Conservation (phyloP, 37 sponge, comb jelly and placozoan genomes). For the Petrosia ficiformis region DNA sequence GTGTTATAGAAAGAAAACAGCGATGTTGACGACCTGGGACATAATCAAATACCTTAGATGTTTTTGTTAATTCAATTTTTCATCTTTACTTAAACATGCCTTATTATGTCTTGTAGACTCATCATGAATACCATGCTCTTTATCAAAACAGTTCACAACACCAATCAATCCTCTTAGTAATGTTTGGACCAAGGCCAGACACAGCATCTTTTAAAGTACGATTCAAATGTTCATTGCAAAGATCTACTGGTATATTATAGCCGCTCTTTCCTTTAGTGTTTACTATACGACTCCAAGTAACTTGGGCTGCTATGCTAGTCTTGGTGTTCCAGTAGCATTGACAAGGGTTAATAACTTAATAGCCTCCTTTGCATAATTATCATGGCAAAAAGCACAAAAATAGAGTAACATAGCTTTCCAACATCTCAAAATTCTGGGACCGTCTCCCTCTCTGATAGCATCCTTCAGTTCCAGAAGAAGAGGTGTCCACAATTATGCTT, state of each 20-base stretch:
- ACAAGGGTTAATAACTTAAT: slow-evolving; percentile 8
- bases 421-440: slow-evolving; percentile 25
- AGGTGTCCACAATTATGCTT: too few relatives aligned
- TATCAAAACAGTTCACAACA: slow-evolving; percentile 33
- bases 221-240: slow-evolving; percentile 48
- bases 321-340: slow-evolving; percentile 32
- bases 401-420: slow-evolving; percentile 53
- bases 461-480: slow-evolving; percentile 44
- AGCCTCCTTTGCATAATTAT: slow-evolving; percentile 34
- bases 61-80: slow-evolving; percentile 9
- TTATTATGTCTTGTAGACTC: slow-evolving; percentile 7
- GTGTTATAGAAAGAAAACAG: slow-evolving; percentile 13
- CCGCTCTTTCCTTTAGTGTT: slow-evolving; percentile 28
- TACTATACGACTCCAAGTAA: slow-evolving; percentile 32
- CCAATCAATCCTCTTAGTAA: slow-evolving; percentile 17
- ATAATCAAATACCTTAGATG: slow-evolving; percentile 39
- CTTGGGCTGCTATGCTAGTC: slow-evolving; percentile 28
- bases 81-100: slow-evolving; percentile 10
- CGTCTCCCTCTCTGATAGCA: slow-evolving; percentile 55
- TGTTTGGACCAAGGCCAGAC: slow-evolving; percentile 41
- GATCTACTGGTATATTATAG: slow-evolving; percentile 45
- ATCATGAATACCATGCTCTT: background rate
- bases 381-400: slow-evolving; percentile 17
- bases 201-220: slow-evolving; percentile 29
- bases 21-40: slow-evolving; percentile 27